Evolutionary conservation across 2,888 invertebrate species (phyloP).

Genomic region (Crioceris asparagi): DNA sequence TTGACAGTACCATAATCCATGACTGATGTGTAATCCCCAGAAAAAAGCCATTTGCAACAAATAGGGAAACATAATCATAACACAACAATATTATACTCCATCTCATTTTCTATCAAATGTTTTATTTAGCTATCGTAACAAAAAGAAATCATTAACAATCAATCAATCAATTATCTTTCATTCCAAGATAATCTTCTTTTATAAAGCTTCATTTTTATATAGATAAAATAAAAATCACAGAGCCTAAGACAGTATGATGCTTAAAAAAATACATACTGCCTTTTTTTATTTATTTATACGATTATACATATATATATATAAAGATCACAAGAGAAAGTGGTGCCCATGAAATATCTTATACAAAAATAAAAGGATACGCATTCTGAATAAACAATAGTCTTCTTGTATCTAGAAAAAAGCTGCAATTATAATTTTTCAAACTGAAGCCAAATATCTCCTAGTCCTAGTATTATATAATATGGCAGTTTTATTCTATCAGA

Average conservation of each 20-base stretch:
- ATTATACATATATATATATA: too few species aligned
- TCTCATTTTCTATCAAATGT: background rate
- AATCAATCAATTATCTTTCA: background rate
- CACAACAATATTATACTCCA: too few species aligned
- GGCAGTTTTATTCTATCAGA: too few species aligned
- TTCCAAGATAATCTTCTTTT: too few species aligned
- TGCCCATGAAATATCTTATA: slow-evolving; percentile 24
- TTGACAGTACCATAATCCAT: too few species aligned
- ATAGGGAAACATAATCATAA: too few species aligned
- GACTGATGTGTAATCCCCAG: too few species aligned
- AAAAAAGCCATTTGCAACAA: too few species aligned
- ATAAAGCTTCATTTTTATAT: slow-evolving; percentile 22
- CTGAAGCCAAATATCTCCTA: too few species aligned
- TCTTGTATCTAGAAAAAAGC: too few species aligned
- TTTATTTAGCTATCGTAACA: slow-evolving; percentile 15
- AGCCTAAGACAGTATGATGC: slow-evolving; percentile 18
- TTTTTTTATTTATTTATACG: too few species aligned
- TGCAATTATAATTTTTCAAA: slow-evolving; percentile 12
- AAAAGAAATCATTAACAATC: slow-evolving; percentile 13
- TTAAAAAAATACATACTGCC: slow-evolving; percentile 13
- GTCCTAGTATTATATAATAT: too few species aligned
- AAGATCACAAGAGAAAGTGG: slow-evolving; percentile 26
- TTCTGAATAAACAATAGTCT: slow-evolving; percentile 20
- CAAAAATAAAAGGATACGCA: slow-evolving; percentile 14
- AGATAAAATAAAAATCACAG: slow-evolving; percentile 27